Evolutionary conservation across 2,113 vertebrate species (phyloP), one percentile per base, ranked within the genome.

Genomic region (Naja naja): DNA sequence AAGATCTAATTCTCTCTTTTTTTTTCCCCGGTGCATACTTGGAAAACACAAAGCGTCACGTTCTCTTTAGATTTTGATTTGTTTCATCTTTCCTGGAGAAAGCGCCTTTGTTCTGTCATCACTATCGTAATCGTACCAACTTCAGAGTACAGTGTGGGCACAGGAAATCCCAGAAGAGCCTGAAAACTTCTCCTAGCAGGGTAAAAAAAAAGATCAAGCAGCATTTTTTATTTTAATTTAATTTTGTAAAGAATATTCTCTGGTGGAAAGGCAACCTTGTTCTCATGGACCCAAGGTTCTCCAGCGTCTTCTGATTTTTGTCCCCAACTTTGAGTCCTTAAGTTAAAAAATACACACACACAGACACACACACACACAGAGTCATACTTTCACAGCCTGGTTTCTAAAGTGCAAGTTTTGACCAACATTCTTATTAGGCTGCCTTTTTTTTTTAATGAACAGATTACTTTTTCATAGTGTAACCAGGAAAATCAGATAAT

Each of bases 401-500:
- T 93, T 97, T 96, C 94, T 96, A 95, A 97, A 97, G 97, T 96
- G 97, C 97, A 97, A 95, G 97, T 96, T 96, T 97, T 96, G 96
- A 95, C 96, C 91, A 58, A 95, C 93, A 93, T 96, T 97, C 93
- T 96, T 97, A 95, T 95, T 95, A 95, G 97, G 94, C 95, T 96
- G 97, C 94, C 97, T n/a, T n/a, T n/a, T n/a, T n/a, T n/a, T n/a
- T n/a, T n/a, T n/a, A n/a, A n/a, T 1, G 23, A 96, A 96, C 96
- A 95, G 97, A 97, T 97, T 97, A 94, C 97, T 97, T 97, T 98
- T 98, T 98, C 96, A 98, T 97, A 97, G 97, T 95, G 91, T 94
- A 94, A 95, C 96, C 98, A 98, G 98, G 97, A 97, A 95, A 97
- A 97, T 90, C 94, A 98, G 98, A 98, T 98, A 98, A 98, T 97